Conservation (phyloP, 2,888 invertebrate genomes). For the Cephus sareptanus region DNA sequence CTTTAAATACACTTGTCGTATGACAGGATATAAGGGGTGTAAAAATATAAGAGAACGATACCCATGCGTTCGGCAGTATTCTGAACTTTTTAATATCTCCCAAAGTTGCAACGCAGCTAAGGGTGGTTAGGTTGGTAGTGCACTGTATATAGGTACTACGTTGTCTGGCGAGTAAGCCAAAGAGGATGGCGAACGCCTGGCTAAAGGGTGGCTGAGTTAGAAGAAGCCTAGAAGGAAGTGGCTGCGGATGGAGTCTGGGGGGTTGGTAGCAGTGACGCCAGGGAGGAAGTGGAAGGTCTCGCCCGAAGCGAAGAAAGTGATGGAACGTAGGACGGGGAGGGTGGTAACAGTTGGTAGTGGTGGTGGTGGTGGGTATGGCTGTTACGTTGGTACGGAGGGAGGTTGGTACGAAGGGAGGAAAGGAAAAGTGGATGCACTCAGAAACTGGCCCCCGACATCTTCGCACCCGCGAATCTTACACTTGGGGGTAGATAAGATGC, state of each 20-base stretch:
- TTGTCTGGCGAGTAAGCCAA: neutral
- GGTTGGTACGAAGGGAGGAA: constrained; percentile 4
- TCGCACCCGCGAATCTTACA: constrained; percentile 17
- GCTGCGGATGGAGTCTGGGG: neutral
- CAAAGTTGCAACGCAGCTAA: neutral
- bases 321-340: neutral
- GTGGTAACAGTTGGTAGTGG: neutral
- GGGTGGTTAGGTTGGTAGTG: neutral
- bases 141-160: neutral
- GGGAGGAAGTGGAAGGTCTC: neutral
- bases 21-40: neutral
- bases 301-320: neutral
- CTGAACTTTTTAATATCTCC: neutral
- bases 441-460: constrained; percentile 6
- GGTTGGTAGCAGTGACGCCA: neutral
- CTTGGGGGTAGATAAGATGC: constrained; percentile 21
- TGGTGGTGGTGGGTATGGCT: neutral
- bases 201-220: neutral
- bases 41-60: neutral
- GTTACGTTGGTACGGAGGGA: neutral
- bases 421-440: constrained; percentile 14
- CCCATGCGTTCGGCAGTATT: neutral
- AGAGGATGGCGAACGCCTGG: neutral
- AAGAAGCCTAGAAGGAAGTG: neutral
- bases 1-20: too few species aligned